Evolutionary conservation across 2,113 vertebrate genomes (phyloP).

Genomic region (Mirounga angustirostris): DNA sequence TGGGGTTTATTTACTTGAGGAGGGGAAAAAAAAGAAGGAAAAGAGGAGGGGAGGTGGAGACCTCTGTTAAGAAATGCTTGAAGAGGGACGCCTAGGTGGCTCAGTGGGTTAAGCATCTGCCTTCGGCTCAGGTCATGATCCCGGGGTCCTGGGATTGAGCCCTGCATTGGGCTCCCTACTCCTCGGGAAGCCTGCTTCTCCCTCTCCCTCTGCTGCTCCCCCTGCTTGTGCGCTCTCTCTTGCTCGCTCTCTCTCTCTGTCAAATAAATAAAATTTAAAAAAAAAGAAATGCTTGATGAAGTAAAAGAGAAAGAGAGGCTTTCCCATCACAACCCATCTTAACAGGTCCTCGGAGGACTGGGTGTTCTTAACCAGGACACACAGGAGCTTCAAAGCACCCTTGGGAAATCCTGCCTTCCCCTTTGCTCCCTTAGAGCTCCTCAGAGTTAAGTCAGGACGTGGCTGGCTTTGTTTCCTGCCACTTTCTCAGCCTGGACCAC

Average conservation of each 20-base stretch:
- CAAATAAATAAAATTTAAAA: no score
- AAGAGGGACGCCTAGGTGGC: background rate
- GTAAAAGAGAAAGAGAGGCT: background rate
- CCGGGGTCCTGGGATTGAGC: no score
- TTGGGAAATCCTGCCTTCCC: background rate
- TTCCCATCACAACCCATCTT: background rate
- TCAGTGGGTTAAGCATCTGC: no score
- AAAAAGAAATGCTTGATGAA: background rate
- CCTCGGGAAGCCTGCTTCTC: no score
- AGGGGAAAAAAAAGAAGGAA: no score
- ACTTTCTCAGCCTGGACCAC: background rate
- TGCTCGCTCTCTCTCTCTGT: no score
- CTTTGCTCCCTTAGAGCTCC: background rate
- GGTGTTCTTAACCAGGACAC: background rate
- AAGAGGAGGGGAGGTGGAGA: background rate
- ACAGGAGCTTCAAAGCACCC: background rate
- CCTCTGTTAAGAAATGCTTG: background rate
- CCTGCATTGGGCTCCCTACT: no score
- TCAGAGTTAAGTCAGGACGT: background rate
- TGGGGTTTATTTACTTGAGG: background rate
- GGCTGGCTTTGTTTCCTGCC: background rate
- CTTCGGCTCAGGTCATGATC: no score
- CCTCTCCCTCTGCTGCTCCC: no score
- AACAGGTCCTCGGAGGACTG: background rate
- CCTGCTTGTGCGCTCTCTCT: no score